phyloP scores from a whole-genome alignment of 2,797 vertebrate species.

The Parauchenoglanis punctatus region DNA sequence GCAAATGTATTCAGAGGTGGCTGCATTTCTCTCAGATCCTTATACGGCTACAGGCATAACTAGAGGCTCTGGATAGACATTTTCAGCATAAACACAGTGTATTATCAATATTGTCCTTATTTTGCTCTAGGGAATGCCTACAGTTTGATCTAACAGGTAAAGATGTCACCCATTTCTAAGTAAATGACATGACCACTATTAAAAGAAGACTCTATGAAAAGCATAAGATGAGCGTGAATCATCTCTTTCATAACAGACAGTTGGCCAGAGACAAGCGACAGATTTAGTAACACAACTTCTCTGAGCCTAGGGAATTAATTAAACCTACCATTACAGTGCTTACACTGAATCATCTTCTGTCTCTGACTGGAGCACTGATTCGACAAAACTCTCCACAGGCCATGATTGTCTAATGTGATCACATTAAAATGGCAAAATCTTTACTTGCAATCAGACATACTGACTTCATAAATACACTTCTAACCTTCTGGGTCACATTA shows the following conservation, averaged over 20 bases:
- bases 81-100: background rate
- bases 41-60: background rate
- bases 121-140: background rate
- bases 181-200: background rate
- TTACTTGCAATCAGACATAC: background rate
- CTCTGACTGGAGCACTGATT: background rate
- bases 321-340: background rate
- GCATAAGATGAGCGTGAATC: background rate
- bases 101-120: background rate
- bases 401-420: background rate
- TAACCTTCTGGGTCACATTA: background rate
- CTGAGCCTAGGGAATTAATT: conserved; percentile 1
- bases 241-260: background rate
- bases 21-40: background rate
- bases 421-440: background rate
- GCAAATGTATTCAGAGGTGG: background rate
- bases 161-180: background rate
- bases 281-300: background rate
- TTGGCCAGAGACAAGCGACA: background rate
- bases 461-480: background rate
- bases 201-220: conserved; percentile 3
- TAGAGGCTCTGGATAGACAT: background rate
- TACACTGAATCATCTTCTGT: background rate
- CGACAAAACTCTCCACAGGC: background rate
- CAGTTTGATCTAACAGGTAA: background rate